A percentile compares a stretch with the other conserved stretches of the same genome.
These are phyloP conservation scores for Eleginops maclovinus DNA, from an alignment of 2,113 vertebrate species.

Conservation along the genomic window DNA sequence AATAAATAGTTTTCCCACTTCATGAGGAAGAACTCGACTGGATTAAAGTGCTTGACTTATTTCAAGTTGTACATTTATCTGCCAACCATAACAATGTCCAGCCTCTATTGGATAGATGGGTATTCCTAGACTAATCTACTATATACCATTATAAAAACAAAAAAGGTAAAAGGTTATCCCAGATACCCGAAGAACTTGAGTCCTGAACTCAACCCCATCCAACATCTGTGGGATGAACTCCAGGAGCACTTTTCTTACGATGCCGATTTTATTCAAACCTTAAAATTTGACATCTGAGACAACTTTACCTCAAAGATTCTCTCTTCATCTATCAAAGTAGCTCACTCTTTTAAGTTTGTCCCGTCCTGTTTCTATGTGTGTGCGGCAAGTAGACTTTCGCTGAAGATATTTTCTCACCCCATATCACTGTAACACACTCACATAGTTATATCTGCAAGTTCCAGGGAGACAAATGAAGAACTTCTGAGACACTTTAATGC, in stretches of 20 bases:
- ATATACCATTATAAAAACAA: background rate
- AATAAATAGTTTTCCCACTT: background rate
- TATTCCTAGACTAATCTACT: no score
- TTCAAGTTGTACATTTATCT: no score
- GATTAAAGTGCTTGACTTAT: background rate
- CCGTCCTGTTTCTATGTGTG: background rate
- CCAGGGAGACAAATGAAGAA: conserved; percentile 15
- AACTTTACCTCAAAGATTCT: background rate
- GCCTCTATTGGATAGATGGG: no score
- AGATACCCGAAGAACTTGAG: background rate
- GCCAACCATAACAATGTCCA: no score
- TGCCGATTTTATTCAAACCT: conserved; percentile 3
- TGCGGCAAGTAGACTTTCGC: background rate
- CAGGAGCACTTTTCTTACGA: background rate
- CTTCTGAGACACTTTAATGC: background rate
- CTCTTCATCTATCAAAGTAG: background rate
- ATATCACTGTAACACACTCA: conserved; percentile 19
- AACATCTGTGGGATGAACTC: background rate
- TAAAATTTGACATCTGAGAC: conserved; percentile 21
- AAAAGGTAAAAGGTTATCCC: background rate
- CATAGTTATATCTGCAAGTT: conserved; percentile 7
- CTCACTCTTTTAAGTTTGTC: conserved; percentile 3
- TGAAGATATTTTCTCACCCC: conserved; percentile 4
- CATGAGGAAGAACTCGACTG: background rate
- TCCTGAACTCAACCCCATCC: background rate